These are phyloP conservation scores for Tragelaphus imberbis DNA, from an alignment of 2,113 vertebrate genomes.

Conservation along the genomic window DNA sequence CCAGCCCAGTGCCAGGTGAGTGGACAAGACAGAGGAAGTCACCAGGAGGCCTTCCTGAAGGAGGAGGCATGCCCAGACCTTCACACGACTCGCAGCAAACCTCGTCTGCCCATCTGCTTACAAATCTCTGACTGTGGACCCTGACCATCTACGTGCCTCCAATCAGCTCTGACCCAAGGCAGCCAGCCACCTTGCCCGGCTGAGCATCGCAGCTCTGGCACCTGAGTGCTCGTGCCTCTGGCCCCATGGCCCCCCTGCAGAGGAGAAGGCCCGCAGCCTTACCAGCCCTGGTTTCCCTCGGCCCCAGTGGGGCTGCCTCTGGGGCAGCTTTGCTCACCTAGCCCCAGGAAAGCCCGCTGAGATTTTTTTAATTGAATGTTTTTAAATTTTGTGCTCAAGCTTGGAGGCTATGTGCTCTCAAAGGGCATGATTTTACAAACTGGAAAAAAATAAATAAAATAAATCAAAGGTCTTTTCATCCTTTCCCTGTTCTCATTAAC, in stretches of 20 bases:
- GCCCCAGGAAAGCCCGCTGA: not conserved
- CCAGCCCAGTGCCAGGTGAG: accelerated
- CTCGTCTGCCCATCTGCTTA: accelerated
- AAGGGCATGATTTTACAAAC: conserved; percentile 18
- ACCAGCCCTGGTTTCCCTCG: accelerated
- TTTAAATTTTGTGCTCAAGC: conserved; percentile 32
- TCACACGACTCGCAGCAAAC: accelerated
- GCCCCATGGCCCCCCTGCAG: not conserved
- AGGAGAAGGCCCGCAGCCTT: accelerated
- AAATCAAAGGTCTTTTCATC: not conserved
- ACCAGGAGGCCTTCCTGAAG: accelerated
- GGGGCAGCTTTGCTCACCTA: accelerated
- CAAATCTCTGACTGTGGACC: not conserved
- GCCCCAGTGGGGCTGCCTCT: accelerated
- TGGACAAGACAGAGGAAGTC: not conserved
- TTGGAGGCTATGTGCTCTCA: conserved; percentile 2
- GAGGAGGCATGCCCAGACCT: accelerated
- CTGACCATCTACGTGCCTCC: not conserved
- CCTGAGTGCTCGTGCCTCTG: too few relatives aligned
- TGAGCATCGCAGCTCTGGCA: not conserved
- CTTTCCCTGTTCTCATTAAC: not conserved
- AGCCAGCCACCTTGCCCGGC: accelerated
- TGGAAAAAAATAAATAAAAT: not conserved
- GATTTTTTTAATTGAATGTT: conserved; percentile 44
- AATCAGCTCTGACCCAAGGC: accelerated